Base-by-base conservation (phyloP, 2,888 invertebrate species). In the Barypeithes pellucidus region DNA sequence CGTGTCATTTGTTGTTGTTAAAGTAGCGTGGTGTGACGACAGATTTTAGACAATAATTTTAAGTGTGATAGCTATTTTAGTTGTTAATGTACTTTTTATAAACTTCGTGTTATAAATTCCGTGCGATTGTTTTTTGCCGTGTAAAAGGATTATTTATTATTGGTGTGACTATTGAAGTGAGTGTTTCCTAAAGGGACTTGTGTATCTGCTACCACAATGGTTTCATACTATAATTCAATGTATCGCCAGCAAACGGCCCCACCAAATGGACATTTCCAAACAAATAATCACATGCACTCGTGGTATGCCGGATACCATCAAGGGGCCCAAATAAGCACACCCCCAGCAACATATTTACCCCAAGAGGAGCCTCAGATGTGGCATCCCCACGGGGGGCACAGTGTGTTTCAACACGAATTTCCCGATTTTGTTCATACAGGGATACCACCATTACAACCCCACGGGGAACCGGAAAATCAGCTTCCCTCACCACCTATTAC, bases 211-310 rank as follows among this genome's bases (percentile, higher is more conserved):
- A 9, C 8, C 16, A 77, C 72, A 59, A 93, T 93, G 93, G 92
- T 93, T 87, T 92, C 92, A 79, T 93, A 93, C 86, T 93, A 91
- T 82, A 90, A 90, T 86, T 87, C 88, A 87, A 88, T 88, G 82
- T 88, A 88, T 75, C 88, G 88, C 85, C 89, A 89, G 77, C 88
- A 84, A 67, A 80, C 85, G 72, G 78, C 81, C 12, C 73, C 89
- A 76, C 86, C 89, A 72, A 89, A 89, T 79, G 89, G 89, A 2
- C 88, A 88, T 50, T 87, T 88, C 81, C 83, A 84, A 73, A 75
- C 80, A 20, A 79, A 82, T 54, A 72, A 80, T 3, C 77, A 80
- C 5, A 80, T 84, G 79, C 83, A 84, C 52, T 80, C 85, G 43
- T 88, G 88, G 88, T 89, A 86, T 83, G 84, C 84, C 77, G 88